Base-by-base conservation (phyloP, 2,888 invertebrate species). In the Agonopterix arenella region DNA sequence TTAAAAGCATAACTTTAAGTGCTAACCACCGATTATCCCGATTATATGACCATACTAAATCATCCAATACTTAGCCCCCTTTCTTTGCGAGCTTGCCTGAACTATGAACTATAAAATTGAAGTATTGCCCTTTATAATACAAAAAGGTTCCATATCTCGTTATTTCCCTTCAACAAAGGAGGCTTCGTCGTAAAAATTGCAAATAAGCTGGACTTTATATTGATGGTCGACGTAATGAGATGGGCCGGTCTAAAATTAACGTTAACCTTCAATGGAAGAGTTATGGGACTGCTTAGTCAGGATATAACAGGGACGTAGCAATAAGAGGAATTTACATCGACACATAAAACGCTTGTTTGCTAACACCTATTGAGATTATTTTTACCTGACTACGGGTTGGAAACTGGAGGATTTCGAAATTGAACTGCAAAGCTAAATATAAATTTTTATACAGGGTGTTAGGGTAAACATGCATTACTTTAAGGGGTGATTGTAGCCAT, bases 101-200 rank as follows among this genome's bases (percentile, higher is more conserved):
- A 85, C 85, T 84, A 86, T 80, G 84, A 82, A 80, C 86, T 82
- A 83, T 85, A 86, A 88, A 85, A 78, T 85, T 86, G 83, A 86
- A 80, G 83, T 72, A 84, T 82, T 70, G 75, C 78, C 66, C 62
- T 73, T 70, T 73, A 76, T 76, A 69, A 70, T 64, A 82, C 73
- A 81, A 80, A 84, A 76, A 77, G 76, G 70, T 66, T 66, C 65
- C 68, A 76, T 77, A 80, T 82, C 77, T 78, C 73, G 73, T 79
- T 76, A 75, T 67, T 58, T 63, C 59, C 28, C 28, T 28, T 28
- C 72, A 66, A 82, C 80, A 82, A 80, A 73, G 68, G 73, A 62
- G 62, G 57, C 59, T 52, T 53, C 64, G 69, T 80, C 83, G 77
- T 86, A 85, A 86, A 84, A 85, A 82, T 80, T 78, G 84, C 82